Evolutionary conservation across 2,113 vertebrate species (phyloP), one percentile per base, ranked within the genome.

Genomic region (Mionectes macconnelli): DNA sequence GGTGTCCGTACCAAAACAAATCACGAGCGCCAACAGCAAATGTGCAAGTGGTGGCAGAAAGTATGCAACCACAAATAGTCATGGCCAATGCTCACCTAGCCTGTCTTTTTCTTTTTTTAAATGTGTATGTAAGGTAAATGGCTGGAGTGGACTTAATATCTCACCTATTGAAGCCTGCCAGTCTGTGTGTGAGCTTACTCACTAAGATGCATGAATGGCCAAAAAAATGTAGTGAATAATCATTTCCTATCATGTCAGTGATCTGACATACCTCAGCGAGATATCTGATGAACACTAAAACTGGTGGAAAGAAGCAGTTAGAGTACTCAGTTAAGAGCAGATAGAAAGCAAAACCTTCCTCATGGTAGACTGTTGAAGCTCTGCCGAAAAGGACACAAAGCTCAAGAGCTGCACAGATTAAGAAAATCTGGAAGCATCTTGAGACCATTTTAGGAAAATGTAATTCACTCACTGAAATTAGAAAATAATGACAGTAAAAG

Each of bases 141-240:
- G 7, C 5, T 56, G 19, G 44, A 63, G 7, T 0, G 3, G 33
- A 55, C 23, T 8, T 83, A 72, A 30, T 4, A 56, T 6, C 14
- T 80, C 53, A 52, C 28, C 13, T 50, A 2, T 13, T 44, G 7
- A 9, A 86, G 19, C 6, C 39, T 73, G 4, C 0, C 1, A 1
- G 1, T 84, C 8, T 3, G 4, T 64, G 9, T 35, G 10, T 24
- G 23, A 76, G 23, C 3, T 57, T 57, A 12, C 12, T 53, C 27
- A 27, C 10, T 66, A 40, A 56, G 0, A 3, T 0, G 0, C 21
- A 16, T 4, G 4, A 74, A 42, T 19, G 16, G 18, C 4, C 27
- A 63, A 35, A 7, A 44, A 16, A n/a, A 21, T 42, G 19, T 35
- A 8, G 30, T 27, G 10, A 4, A 8, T 78, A 49, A 57, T 49